Evolutionary conservation across 2,888 invertebrate species (phyloP), one percentile per base, ranked within the genome.

Genomic region (Andrena dorsata): DNA sequence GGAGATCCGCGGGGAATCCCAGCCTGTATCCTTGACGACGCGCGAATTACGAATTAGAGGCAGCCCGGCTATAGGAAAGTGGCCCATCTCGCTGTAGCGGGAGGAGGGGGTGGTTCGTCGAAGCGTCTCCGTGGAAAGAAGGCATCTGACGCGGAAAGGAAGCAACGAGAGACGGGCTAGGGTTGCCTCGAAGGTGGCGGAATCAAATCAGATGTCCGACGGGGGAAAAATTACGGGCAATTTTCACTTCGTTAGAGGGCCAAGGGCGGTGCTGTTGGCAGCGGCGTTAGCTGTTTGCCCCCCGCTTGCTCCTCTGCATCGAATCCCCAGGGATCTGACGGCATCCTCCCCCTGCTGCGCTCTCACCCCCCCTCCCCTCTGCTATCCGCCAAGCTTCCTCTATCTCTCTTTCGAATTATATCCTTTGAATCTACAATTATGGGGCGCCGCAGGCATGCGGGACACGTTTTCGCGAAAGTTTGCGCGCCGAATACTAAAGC

Each of bases 371-470:
- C 49, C 49, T 28, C 63, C 71, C 49, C 41, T 35, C 32, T 41
- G 30, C 61, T 47, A 6, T 26, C 53, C 41, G 41, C 28, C 28
- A 26, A 16, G 51, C n/a, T 64, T 69, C 49, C 70, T 63, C 71
- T 80, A 35, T 82, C 87, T 83, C 88, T 86, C 86, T 87, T 85
- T 87, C 90, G 92, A 92, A 93, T 93, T 92, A 93, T 93, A 93
- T 94, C 93, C 94, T 93, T 94, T 93, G 94, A 94, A 94, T 94
- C 92, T 93, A 93, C 93, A 93, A 94, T 94, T 93, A 94, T 91
- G 89, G 90, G 89, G 88, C 86, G 88, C 88, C 88, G 87, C 89
- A 83, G 86, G 90, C 90, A 93, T 92, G 92, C 92, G 90, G 88
- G 85, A 90, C 92, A 92, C 93, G 92, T 92, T 90, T 89, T 90